Percentiles rank a stretch among this genome's conserved stretches.
Evolutionary conservation across 2,113 vertebrate species (phyloP).

Genomic region (Upupa epops): DNA sequence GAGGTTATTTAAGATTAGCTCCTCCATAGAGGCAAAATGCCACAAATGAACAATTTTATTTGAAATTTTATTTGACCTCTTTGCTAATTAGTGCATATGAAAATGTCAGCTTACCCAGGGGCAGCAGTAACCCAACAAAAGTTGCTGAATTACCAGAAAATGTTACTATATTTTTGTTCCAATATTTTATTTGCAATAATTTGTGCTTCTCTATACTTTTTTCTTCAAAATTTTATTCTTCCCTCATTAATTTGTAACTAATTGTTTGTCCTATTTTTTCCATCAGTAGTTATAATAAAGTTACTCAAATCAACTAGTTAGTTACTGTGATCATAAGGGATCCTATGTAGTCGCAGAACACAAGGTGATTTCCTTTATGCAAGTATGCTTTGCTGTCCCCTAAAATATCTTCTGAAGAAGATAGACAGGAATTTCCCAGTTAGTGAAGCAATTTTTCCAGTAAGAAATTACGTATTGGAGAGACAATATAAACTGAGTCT

Average conservation of each 20-base stretch:
- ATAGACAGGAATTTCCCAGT: background rate
- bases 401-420: background rate
- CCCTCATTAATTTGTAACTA: background rate
- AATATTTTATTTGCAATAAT: background rate
- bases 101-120: conserved; percentile 63
- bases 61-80: conserved; percentile 61
- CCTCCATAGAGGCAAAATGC: background rate
- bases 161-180: background rate
- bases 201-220: background rate
- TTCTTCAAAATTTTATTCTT: background rate
- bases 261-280: background rate
- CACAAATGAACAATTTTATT: conserved; percentile 22
- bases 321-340: background rate
- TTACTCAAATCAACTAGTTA: background rate
- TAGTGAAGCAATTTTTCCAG: background rate
- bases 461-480: background rate
- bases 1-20: background rate
- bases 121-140: conserved; percentile 29
- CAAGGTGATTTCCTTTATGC: background rate
- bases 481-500: background rate
- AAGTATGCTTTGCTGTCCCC: background rate
- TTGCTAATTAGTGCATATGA: conserved; percentile 68
- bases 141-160: conserved; percentile 45
- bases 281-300: background rate
- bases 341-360: background rate